Evolutionary conservation across 2,888 invertebrate species (phyloP).

Genomic region (Tenthredo amoena): DNA sequence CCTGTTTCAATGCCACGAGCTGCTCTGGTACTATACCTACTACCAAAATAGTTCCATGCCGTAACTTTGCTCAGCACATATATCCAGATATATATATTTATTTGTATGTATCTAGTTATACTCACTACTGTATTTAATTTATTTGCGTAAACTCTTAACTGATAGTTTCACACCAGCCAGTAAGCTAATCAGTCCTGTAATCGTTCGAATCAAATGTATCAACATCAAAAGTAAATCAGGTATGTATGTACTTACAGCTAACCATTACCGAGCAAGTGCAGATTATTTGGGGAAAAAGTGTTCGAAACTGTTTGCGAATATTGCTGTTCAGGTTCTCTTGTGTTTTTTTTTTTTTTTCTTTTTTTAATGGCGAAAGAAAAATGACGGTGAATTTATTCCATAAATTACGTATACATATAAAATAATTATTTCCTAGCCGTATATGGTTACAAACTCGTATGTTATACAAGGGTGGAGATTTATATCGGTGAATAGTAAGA

Average conservation of each 20-base stretch:
- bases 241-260: background rate
- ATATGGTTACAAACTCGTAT: no score
- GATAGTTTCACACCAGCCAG: background rate
- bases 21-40: background rate
- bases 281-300: no score
- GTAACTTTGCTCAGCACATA: background rate
- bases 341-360: no score
- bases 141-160: slow-evolving; percentile 34
- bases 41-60: background rate
- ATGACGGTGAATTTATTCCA: no score
- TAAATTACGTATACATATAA: no score
- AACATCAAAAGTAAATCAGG: background rate
- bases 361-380: no score
- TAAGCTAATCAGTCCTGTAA: slow-evolving; percentile 16
- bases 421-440: background rate
- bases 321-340: no score
- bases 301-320: no score
- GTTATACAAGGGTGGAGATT: background rate
- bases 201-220: slow-evolving; percentile 17
- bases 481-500: background rate
- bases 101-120: background rate
- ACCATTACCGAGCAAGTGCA: no score
- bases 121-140: slow-evolving; percentile 23
- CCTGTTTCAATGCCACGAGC: slow-evolving; percentile 6
- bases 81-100: no score